Evolutionary conservation across 2,113 vertebrate species (phyloP).

Genomic region (Anser cygnoides): DNA sequence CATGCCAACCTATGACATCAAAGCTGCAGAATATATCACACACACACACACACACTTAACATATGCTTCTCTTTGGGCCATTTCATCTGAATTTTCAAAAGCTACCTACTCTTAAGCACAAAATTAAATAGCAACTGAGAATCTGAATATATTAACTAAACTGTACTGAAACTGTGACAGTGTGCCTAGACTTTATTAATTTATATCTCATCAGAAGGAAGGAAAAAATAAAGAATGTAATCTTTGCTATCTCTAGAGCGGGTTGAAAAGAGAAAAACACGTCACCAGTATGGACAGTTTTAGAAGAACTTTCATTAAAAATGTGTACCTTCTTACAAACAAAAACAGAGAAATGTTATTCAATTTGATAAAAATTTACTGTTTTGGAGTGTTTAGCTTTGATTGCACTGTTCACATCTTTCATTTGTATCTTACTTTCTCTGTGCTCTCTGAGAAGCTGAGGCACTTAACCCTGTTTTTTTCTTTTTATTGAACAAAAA

Average conservation of each 20-base stretch:
- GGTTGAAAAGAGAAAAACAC: background rate
- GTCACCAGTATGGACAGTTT: background rate
- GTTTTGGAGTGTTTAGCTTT: background rate
- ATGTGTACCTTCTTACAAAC: background rate
- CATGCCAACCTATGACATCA: background rate
- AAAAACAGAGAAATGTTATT: background rate
- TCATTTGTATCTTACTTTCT: background rate
- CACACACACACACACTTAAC: background rate
- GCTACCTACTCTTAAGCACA: background rate
- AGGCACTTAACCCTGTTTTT: background rate
- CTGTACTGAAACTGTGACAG: background rate
- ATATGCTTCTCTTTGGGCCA: background rate
- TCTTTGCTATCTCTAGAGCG: background rate
- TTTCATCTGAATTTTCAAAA: background rate
- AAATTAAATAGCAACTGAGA: background rate
- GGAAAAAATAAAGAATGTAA: too few relatives aligned
- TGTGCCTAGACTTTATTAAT: accelerated
- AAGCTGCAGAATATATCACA: background rate
- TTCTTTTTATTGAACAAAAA: background rate
- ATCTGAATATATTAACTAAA: background rate
- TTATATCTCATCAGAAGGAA: background rate
- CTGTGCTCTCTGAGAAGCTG: background rate
- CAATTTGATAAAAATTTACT: background rate
- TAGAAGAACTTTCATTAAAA: background rate
- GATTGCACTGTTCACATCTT: background rate